Conservation (phyloP, 2,113 vertebrate species). For the Ictidomys tridecemlineatus region DNA sequence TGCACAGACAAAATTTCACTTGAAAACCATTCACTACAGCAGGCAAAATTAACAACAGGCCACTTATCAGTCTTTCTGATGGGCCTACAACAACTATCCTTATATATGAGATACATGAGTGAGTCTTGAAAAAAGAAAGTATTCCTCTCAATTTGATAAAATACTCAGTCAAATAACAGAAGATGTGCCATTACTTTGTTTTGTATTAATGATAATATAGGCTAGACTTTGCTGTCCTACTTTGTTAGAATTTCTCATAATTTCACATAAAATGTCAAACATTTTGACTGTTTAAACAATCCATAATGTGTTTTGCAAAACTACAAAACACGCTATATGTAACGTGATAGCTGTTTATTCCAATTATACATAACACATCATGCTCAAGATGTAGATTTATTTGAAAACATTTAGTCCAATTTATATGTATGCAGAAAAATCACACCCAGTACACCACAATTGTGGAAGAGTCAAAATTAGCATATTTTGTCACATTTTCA, state of each 20-base stretch:
- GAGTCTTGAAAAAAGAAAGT: neutral
- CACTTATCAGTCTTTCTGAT: constrained; percentile 3
- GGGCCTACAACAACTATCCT: neutral
- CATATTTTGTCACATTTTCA: constrained; percentile 83
- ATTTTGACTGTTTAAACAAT: constrained; percentile 6
- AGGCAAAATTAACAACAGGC: constrained; percentile 13
- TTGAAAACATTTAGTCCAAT: constrained; percentile 90
- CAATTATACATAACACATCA: constrained; percentile 84
- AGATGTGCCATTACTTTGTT: neutral
- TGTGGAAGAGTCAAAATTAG: constrained; percentile 85
- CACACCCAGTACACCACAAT: constrained; percentile 86
- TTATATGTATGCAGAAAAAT: constrained; percentile 88
- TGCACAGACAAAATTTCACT: constrained; percentile 59
- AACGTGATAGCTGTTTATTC: constrained; percentile 67
- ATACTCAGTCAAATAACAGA: neutral
- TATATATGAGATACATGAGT: neutral
- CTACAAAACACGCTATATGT: constrained; percentile 37
- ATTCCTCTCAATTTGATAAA: constrained; percentile 13
- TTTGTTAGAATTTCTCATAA: neutral
- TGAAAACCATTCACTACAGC: constrained; percentile 45
- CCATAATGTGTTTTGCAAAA: constrained; percentile 36
- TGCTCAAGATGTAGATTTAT: constrained; percentile 90
- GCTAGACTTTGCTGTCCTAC: neutral
- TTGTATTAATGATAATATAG: neutral
- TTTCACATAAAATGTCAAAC: constrained; percentile 50